A percentile compares a stretch with the other conserved stretches of the same genome.
phyloP scores from a whole-genome alignment of 2,797 vertebrate species.

The Decapterus maruadsi region DNA sequence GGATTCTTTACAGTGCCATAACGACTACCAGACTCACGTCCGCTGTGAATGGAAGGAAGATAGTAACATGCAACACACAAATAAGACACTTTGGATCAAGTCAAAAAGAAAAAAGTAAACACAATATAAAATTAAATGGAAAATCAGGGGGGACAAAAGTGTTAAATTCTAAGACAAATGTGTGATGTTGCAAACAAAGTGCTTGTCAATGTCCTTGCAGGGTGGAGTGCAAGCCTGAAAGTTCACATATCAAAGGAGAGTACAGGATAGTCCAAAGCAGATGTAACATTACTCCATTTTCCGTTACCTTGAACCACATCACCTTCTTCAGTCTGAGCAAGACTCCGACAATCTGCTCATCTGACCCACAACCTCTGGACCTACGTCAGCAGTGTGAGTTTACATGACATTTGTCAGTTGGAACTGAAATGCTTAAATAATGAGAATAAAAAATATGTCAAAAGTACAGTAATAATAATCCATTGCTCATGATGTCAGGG shows the following conservation, averaged over 20 bases:
- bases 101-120: slow-evolving; percentile 34
- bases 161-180: not conserved
- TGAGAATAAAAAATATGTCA: no score
- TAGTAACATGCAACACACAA: not conserved
- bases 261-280: slow-evolving; percentile 55
- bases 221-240: slow-evolving; percentile 35
- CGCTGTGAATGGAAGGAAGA: slow-evolving; percentile 75
- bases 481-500: not conserved
- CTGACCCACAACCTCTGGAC: slow-evolving; percentile 20
- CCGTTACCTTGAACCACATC: not conserved
- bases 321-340: slow-evolving; percentile 67
- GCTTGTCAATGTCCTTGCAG: slow-evolving; percentile 52
- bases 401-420: not conserved
- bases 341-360: slow-evolving; percentile 11
- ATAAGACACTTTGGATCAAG: slow-evolving; percentile 56
- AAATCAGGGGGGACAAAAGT: rapidly evolving
- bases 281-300: not conserved
- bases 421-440: not conserved
- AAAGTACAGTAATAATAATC: not conserved
- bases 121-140: not conserved
- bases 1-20: slow-evolving; percentile 77
- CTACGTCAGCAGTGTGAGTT: slow-evolving; percentile 74
- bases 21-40: slow-evolving; percentile 70
- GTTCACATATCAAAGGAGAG: not conserved
- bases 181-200: not conserved